Conservation (phyloP, 2,797 vertebrate species). For the Coranthus polyacanthus region DNA sequence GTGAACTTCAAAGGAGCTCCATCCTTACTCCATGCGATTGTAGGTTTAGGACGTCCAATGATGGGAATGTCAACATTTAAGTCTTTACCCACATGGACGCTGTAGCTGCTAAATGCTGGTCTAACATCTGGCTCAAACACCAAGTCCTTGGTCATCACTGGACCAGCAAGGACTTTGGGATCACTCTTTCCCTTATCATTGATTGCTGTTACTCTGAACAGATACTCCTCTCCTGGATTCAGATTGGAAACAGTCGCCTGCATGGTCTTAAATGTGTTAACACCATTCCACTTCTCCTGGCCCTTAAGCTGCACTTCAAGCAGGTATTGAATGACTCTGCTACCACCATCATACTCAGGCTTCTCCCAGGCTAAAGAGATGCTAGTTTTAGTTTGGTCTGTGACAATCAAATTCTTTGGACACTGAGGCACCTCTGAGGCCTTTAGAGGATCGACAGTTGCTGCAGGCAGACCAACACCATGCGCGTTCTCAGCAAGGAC, state of each 20-base stretch:
- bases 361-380: slow-evolving; percentile 96
- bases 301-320: slow-evolving; percentile 97
- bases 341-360: slow-evolving; percentile 97
- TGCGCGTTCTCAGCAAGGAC: slow-evolving; percentile 96
- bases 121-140: slow-evolving; percentile 96
- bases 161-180: slow-evolving; percentile 93
- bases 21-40: slow-evolving; percentile 93
- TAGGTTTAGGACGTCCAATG: slow-evolving; percentile 95
- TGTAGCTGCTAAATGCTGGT: slow-evolving; percentile 95
- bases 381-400: slow-evolving; percentile 96
- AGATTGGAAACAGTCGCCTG: slow-evolving; percentile 92
- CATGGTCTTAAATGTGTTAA: slow-evolving; percentile 93
- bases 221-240: slow-evolving; percentile 94
- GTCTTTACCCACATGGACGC: slow-evolving; percentile 94
- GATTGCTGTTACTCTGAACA: slow-evolving; percentile 95
- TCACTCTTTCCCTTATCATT: slow-evolving; percentile 99
- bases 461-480: slow-evolving; percentile 93
- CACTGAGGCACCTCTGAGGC: slow-evolving; percentile 97
- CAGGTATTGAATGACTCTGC: slow-evolving; percentile 95
- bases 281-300: slow-evolving; percentile 94
- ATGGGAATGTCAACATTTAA: slow-evolving; percentile 93
- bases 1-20: slow-evolving; percentile 93
- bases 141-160: slow-evolving; percentile 95
- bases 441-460: slow-evolving; percentile 92
- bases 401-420: slow-evolving; percentile 94